These are phyloP conservation scores for Nannobrachium achirus DNA, from an alignment of 2,113 vertebrate genomes.

Conservation along the genomic window DNA sequence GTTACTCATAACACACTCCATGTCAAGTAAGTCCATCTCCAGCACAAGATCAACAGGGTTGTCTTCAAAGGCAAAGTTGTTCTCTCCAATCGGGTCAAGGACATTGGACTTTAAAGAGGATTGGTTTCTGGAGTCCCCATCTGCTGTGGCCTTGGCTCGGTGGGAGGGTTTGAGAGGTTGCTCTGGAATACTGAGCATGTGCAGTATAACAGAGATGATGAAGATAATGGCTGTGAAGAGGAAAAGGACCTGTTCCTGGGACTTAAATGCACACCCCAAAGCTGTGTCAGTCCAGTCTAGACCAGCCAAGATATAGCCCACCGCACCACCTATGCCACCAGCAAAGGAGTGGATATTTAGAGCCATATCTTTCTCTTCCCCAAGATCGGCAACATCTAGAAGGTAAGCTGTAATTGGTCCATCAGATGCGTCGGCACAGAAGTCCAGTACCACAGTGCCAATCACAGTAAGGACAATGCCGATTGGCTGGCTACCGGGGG, in stretches of 20 bases:
- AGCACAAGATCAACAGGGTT: constrained; percentile 73
- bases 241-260: constrained; percentile 97
- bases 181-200: constrained; percentile 95
- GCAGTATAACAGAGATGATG: constrained; percentile 87
- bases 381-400: constrained; percentile 93
- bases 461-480: constrained; percentile 93
- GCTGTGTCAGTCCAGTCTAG: constrained; percentile 95
- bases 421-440: constrained; percentile 91
- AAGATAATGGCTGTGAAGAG: constrained; percentile 93
- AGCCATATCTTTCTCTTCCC: constrained; percentile 97
- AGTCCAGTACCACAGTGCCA: constrained; percentile 94
- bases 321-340: constrained; percentile 93
- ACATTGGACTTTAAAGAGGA: constrained; percentile 69
- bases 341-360: constrained; percentile 96
- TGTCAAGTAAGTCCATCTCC: constrained; percentile 81
- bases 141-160: constrained; percentile 62
- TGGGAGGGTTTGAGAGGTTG: constrained; percentile 78
- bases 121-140: constrained; percentile 68
- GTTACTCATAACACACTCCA: constrained; percentile 89
- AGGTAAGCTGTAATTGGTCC: constrained; percentile 96
- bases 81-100: constrained; percentile 81
- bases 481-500: constrained; percentile 83
- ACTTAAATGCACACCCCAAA: constrained; percentile 86
- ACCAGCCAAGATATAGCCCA: constrained; percentile 95
- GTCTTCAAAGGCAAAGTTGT: constrained; percentile 71